These are phyloP conservation scores for Catonia carolina DNA, from an alignment of 2,888 invertebrate genomes.

Conservation along the genomic window DNA sequence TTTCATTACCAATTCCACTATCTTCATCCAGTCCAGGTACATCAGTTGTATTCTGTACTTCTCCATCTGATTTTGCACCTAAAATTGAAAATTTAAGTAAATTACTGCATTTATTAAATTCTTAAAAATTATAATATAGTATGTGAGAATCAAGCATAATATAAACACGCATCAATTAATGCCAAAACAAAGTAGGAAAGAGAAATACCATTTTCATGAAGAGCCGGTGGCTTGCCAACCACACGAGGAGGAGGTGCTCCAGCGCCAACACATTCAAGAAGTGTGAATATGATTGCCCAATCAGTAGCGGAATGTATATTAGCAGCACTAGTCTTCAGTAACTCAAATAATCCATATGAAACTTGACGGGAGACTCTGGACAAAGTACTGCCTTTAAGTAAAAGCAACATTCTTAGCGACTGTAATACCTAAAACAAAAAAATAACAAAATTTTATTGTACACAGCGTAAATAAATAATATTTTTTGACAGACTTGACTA, in stretches of 20 bases:
- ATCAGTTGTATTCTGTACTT: constrained; percentile 27
- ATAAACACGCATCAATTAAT: too few species aligned
- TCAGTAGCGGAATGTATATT: constrained; percentile 91
- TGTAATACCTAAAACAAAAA: constrained; percentile 53
- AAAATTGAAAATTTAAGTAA: constrained; percentile 17
- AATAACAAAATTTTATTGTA: not conserved
- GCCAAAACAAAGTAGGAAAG: not conserved
- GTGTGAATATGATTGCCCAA: constrained; percentile 90
- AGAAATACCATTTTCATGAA: constrained; percentile 30
- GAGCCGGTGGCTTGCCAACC: constrained; percentile 41
- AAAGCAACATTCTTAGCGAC: constrained; percentile 69
- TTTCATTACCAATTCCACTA: constrained; percentile 47
- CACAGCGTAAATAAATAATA: too few species aligned
- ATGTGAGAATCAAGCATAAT: too few species aligned
- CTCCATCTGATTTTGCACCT: constrained; percentile 53
- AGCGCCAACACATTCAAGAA: constrained; percentile 92
- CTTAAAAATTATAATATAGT: too few species aligned
- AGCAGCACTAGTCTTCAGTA: constrained; percentile 90
- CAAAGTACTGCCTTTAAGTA: constrained; percentile 63
- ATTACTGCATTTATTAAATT: constrained; percentile 3
- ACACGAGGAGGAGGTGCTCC: constrained; percentile 61
- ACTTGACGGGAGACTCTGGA: constrained; percentile 73
- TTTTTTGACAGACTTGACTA: too few species aligned
- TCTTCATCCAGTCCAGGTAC: constrained; percentile 44
- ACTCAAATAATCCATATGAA: constrained; percentile 86